Base-by-base conservation (phyloP, 2,113 vertebrate species). In the Ophiodon elongatus region DNA sequence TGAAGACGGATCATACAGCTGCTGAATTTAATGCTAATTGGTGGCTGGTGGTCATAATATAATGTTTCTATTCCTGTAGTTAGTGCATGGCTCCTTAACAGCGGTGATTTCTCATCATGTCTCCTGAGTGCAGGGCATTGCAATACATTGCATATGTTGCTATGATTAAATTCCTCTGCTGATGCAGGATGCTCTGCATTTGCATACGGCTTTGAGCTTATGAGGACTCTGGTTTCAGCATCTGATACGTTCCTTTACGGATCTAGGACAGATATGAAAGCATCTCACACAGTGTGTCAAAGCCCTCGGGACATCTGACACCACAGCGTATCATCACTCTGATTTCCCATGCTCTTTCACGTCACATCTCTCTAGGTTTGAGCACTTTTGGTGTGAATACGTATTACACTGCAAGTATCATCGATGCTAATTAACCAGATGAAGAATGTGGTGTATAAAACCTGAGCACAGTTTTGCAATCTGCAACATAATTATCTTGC, bases 221-320 rank as follows among this genome's bases (percentile, higher is more conserved):
- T 62, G 69, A 83, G 37, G 72, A 79, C 23, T 43, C 68, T 21
- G 39, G 41, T 50, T 83, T 79, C 43, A 68, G 25, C 47, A 66
- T 86, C 62, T 67, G 80, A 77, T 50, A 39, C 82, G 47, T 72
- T 86, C 57, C 82, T 85, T 50, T 31, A 71, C n/a, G 35, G 76
- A 92, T 88, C 79, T 89, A 67, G 89, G 86, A 89, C 82, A 80
- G 75, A 91, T 73, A 89, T 86, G 72, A 91, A 88, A 86, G 80
- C 57, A 1, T 74, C 68, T 69, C 76, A 45, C 60, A 62, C 23
- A 75, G 71, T 35, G 68, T n/a, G 33, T 52, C 80, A 82, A 85
- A 79, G 59, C 91, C 88, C 74, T 2, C 2, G 71, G 74, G 88
- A 88, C 50, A 82, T 75, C 45, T n/a, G 47, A 33, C 47, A 23